Evolutionary conservation across 2,888 invertebrate species (phyloP), one percentile per base, ranked within the genome.

Genomic region (Patella ulyssiponensis): DNA sequence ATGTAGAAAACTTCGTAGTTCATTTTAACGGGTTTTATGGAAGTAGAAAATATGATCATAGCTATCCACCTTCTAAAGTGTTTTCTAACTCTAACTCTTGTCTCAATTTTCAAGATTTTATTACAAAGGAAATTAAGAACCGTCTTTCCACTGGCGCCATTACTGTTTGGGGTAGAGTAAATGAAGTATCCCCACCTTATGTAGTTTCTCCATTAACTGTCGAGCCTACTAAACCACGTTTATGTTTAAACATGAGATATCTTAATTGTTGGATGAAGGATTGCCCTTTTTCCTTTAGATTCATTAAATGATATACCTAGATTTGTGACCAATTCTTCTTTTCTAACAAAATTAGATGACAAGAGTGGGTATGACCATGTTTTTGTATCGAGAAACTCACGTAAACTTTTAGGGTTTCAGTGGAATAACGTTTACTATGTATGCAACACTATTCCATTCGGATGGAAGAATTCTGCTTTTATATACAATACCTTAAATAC

Each of bases 381-480:
- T n/a, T 64, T n/a, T 23, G 64, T 64, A 17, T 64, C 64, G 7
- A 64, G 23, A 23, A 23, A 20, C 23, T 64, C 64, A 7, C 15
- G 20, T 2, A 23, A n/a, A 20, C n/a, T 64, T 20, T 64, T 64
- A 15, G 64, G 64, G 20, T 64, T 64, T 64, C 64, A 64, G 64
- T 64, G 64, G 64, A n/a, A n/a, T 15, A 23, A 17, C 64, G 23
- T 64, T 15, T 64, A 64, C 64, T 64, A 64, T 64, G 64, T 64
- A 20, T 64, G 64, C 23, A 64, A 64, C 23, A 64, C 17, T 64
- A 64, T 64, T 20, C 64, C 64, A 64, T 64, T 64, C 64, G 64
- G 64, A 20, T 64, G 64, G 64, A 64, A 56, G n/a, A 56, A 56
- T 56, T 56, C 56, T 56, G 56, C 56, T 56, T 56, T 56, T 56